These are phyloP conservation scores for Nephila pilipes DNA, from an alignment of 1,140 invertebrate genomes.

Conservation along the genomic window DNA sequence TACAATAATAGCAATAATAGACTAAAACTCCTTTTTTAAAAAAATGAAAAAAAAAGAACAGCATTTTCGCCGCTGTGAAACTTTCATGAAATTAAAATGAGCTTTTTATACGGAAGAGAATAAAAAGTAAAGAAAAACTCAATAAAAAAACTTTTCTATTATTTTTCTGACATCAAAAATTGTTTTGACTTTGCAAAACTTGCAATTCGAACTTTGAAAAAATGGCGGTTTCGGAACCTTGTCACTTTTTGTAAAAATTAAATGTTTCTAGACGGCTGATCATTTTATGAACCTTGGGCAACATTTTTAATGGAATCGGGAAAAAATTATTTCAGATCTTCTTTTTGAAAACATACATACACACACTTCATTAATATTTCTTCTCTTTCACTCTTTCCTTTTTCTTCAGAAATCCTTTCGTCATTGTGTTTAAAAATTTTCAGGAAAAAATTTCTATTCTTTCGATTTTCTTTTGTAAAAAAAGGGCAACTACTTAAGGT, in stretches of 20 bases:
- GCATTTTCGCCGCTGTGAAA: no score
- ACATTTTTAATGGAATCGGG: neutral
- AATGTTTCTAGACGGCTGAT: neutral
- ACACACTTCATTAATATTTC: neutral
- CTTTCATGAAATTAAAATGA: no score
- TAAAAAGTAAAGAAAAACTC: neutral
- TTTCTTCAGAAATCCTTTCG: neutral
- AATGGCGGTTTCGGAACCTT: neutral
- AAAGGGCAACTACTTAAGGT: neutral
- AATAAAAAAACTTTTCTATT: neutral
- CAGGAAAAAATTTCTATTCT: neutral
- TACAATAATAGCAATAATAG: no score
- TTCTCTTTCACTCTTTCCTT: neutral
- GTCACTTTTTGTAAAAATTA: slow-evolving; percentile 14
- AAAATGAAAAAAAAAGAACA: no score
- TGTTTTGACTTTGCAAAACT: neutral
- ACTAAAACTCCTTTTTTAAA: no score
- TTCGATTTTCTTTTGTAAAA: neutral
- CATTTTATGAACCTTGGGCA: neutral
- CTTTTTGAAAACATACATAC: neutral
- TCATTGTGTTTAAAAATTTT: neutral
- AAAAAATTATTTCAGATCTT: neutral
- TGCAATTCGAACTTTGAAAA: neutral
- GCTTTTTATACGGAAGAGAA: no score
- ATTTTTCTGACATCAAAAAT: neutral